Base-by-base conservation (phyloP, 2,113 vertebrate genomes). In the Rousettus leschenaultii region DNA sequence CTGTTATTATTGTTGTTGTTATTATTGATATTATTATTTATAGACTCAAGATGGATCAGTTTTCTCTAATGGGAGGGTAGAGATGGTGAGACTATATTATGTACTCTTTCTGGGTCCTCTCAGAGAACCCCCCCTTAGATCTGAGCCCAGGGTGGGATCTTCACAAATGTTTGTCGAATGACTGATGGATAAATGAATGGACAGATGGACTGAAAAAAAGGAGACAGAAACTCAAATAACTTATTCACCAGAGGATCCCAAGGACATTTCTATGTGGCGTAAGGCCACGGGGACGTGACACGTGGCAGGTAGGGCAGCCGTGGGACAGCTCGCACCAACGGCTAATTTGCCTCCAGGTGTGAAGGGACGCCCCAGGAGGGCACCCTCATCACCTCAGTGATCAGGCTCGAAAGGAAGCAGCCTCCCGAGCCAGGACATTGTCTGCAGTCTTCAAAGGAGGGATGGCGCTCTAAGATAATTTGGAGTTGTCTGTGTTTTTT, bases 341-440 rank as follows among this genome's bases (percentile, higher is more conserved):
- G 33, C 35, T 35, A 16, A 7, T 19, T 83, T 19, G n/a, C 78
- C 28, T 30, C 35, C 26, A 51, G 77, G 43, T 26, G n/a, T 55
- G 38, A 55, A 86, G 75, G 11, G 26, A 14, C 16, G 21, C 22
- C n/a, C 53, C 5, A 3, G 45, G 73, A 61, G 43, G 59, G 35
- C 35, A 24, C 33, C 7, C 0, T 6, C 3, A 0, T 48, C 30
- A 2, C 18, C 14, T 24, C 61, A 73, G 68, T 2, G 5, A 33
- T 43, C 79, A 61, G 30, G 48, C 61, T 59, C 55, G 38, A 15
- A 79, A 70, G 73, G n/a, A 59, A 86, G 63, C 61, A 19, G 28
- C 38, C 33, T 57, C 71, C 28, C 3, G 24, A 65, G 51, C 8
- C 0, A 30, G 3, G 19, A 19, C 26, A 3, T 43, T n/a, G 22